Evolutionary conservation across 2,113 vertebrate species (phyloP).

Genomic region (Tympanuchus pallidicinctus): DNA sequence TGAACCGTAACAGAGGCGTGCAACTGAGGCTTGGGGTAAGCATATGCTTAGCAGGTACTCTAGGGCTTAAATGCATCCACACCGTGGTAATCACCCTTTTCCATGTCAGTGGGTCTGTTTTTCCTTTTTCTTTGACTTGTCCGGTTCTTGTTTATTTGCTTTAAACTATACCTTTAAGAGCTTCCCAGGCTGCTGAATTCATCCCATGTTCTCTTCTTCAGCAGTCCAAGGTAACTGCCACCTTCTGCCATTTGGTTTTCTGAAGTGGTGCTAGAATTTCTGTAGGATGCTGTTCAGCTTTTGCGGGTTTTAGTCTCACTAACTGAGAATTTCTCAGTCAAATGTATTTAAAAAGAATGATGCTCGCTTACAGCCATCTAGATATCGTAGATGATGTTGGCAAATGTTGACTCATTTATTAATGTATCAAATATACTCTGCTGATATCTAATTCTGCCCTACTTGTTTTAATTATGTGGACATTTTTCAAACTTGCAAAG

Average conservation of each 20-base stretch:
- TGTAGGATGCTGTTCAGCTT: background rate
- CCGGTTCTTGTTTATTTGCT: background rate
- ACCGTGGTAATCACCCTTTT: background rate
- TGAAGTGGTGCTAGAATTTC: background rate
- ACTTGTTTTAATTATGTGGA: background rate
- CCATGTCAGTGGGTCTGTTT: background rate
- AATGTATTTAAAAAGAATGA: background rate
- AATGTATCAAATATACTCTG: background rate
- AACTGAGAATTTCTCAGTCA: background rate
- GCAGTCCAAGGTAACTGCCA: background rate
- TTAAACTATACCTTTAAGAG: background rate
- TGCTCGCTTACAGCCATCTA: background rate
- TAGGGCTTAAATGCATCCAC: background rate
- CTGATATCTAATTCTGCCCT: background rate
- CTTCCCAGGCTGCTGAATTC: background rate
- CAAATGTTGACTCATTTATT: background rate
- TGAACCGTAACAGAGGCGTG: background rate
- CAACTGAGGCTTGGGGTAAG: background rate
- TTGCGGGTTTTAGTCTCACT: background rate
- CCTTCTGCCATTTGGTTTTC: background rate
- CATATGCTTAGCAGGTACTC: background rate
- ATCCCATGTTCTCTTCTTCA: background rate
- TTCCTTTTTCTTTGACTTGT: background rate
- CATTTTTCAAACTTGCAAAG: background rate
- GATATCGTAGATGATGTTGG: background rate